Conservation (phyloP, 23 tunicate species). For the Diplosoma virens region DNA sequence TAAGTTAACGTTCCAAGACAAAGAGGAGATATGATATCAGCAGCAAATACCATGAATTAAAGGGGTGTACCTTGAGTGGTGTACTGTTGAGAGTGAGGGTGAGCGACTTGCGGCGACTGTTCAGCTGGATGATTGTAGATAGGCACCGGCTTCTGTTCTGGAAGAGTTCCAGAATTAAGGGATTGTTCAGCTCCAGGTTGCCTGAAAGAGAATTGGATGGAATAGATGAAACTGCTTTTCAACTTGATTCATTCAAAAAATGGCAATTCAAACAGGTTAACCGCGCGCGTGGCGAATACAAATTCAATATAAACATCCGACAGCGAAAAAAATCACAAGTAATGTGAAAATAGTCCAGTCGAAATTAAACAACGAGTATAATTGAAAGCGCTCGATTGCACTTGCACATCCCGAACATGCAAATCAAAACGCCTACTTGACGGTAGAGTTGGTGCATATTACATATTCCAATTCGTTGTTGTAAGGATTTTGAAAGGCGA, state of each 20-base stretch:
- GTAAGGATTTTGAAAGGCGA: constrained; percentile 94
- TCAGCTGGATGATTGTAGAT: constrained; percentile 43
- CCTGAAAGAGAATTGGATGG: neutral
- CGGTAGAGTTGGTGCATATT: constrained; percentile 74
- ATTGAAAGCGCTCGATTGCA: no score
- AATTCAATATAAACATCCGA: no score
- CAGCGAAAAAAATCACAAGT: no score
- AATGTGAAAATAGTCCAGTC: no score
- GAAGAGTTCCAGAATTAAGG: neutral
- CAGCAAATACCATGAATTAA: no score
- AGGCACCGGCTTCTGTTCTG: constrained; percentile 29
- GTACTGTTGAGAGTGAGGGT: constrained; percentile 29
- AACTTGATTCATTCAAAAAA: no score
- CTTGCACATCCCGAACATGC: no score
- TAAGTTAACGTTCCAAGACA: neutral
- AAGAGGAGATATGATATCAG: neutral
- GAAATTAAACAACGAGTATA: no score
- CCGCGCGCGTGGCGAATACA: no score
- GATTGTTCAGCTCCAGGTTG: constrained; percentile 34
- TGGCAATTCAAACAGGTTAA: no score
- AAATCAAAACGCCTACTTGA: constrained; percentile 49
- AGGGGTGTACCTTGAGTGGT: constrained; percentile 2
- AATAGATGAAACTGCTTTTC: no score
- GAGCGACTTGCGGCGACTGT: constrained; percentile 30
- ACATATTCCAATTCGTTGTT: constrained; percentile 94